phyloP scores from a whole-genome alignment of 2,113 vertebrate genomes.

The Prinia subflava region DNA sequence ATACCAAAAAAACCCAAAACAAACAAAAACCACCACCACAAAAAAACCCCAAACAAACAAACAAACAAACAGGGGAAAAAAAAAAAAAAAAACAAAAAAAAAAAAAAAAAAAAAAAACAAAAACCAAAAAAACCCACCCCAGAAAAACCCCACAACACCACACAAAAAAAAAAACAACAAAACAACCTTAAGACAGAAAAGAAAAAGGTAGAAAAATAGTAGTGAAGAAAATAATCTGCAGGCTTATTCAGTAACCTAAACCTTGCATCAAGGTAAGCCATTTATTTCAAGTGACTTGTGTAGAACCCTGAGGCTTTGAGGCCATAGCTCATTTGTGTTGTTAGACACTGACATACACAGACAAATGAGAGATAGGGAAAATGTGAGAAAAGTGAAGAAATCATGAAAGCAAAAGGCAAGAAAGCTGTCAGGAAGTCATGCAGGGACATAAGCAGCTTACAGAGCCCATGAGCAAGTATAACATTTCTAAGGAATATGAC shows the following conservation, averaged over 20 bases:
- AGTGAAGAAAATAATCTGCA: background rate
- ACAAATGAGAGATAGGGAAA: background rate
- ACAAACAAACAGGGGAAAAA: too few species aligned
- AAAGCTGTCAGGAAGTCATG: background rate
- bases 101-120: too few species aligned
- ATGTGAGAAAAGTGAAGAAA: background rate
- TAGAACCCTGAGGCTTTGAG: background rate
- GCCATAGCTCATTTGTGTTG: background rate
- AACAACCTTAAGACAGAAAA: background rate
- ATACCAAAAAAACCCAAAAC: fast-evolving
- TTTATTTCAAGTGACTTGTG: background rate
- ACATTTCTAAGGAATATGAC: background rate
- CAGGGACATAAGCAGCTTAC: background rate
- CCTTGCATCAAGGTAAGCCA: background rate
- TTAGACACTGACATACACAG: background rate
- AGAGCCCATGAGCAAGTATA: background rate
- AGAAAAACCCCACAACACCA: too few species aligned
- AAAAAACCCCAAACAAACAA: too few species aligned
- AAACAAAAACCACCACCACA: too few species aligned
- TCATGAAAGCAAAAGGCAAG: background rate
- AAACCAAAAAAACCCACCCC: too few species aligned
- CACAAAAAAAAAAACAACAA: too few species aligned
- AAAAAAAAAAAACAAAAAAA: too few species aligned
- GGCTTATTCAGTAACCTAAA: background rate
- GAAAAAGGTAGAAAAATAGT: background rate